Evolutionary conservation across 2,888 invertebrate genomes (phyloP).

Genomic region (Drosophila kambysellisi): DNA sequence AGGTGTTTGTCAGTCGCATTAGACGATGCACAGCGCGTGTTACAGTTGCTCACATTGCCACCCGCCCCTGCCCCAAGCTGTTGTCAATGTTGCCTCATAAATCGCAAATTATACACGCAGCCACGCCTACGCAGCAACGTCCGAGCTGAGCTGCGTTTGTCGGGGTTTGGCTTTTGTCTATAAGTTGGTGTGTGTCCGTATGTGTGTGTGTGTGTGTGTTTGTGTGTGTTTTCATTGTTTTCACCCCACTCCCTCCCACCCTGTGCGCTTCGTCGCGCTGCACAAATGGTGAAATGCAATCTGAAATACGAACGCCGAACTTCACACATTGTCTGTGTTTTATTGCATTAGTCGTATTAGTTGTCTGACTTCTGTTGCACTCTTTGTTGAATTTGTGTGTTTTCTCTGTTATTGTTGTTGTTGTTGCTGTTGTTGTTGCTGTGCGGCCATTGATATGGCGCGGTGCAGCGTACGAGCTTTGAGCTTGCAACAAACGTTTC

Average conservation of each 20-base stretch:
- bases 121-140: slow-evolving; percentile 54
- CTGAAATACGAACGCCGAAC: slow-evolving; percentile 74
- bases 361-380: slow-evolving; percentile 24
- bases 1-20: slow-evolving; percentile 70
- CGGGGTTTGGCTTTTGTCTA: slow-evolving; percentile 59
- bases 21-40: slow-evolving; percentile 76
- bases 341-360: slow-evolving; percentile 67
- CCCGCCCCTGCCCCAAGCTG: background rate
- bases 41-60: slow-evolving; percentile 33
- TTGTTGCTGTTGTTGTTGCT: slow-evolving; percentile 5
- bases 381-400: slow-evolving; percentile 12
- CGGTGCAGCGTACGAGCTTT: slow-evolving; percentile 12
- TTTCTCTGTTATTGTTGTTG: background rate
- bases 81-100: slow-evolving; percentile 71
- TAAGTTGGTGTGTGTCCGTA: slow-evolving; percentile 9
- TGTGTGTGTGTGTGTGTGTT: slow-evolving; percentile 12
- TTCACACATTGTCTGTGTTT: slow-evolving; percentile 78
- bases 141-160: slow-evolving; percentile 29
- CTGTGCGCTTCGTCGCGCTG: slow-evolving; percentile 44
- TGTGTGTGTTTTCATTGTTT: slow-evolving; percentile 42
- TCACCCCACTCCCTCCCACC: background rate
- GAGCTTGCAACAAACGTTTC: slow-evolving; percentile 29
- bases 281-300: slow-evolving; percentile 72
- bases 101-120: slow-evolving; percentile 78
- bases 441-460: slow-evolving; percentile 23